Base-by-base conservation (phyloP, 2,888 invertebrate species). In the Lottia gigantea region DNA sequence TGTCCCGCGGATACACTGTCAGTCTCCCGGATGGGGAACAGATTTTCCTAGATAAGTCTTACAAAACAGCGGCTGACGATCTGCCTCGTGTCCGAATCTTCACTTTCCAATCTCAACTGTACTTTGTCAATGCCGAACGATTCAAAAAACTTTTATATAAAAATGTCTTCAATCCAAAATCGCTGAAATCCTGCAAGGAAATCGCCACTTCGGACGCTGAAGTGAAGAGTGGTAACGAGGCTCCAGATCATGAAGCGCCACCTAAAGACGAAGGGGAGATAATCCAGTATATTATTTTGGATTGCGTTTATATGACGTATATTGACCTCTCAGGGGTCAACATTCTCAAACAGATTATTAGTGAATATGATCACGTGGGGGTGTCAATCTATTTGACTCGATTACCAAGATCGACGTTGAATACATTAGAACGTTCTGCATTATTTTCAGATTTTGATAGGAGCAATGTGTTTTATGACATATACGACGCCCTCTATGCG, bases 241-340 rank as follows among this genome's bases (percentile, higher is more conserved):
- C 45, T 6, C 23, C 55, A 23, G 23, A 25, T 25, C 62, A 70
- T 25, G 66, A 70, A 14, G 31, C 26, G 6, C 16, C 46, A 12
- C 49, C 66, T 46, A 40, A 47, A 61, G 68, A 69, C 45, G 46
- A 46, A n/a, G 61, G 0, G 23, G 3, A 65, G n/a, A 67, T 26
- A 65, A 64, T 73, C 3, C 71, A 68, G 14, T 69, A 74, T 46
- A 69, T 85, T 62, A 76, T 85, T 40, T 67, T 86, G n/a, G 86
- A 86, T 71, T 85, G 83, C 67, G 80, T 82, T 15, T 72, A 79
- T n/a, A 78, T 85, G 40, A 80, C 81, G 40, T 85, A 85, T 72
- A 78, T 85, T 16, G 86, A 86, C 67, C 72, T 83, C 0, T 80
- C 79, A 16, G 85, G 86, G 0, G 47, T 85, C 8, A 80, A 80